Evolutionary conservation across 1,140 invertebrate species (phyloP).

Genomic region (Anagrus nilaparvatae): DNA sequence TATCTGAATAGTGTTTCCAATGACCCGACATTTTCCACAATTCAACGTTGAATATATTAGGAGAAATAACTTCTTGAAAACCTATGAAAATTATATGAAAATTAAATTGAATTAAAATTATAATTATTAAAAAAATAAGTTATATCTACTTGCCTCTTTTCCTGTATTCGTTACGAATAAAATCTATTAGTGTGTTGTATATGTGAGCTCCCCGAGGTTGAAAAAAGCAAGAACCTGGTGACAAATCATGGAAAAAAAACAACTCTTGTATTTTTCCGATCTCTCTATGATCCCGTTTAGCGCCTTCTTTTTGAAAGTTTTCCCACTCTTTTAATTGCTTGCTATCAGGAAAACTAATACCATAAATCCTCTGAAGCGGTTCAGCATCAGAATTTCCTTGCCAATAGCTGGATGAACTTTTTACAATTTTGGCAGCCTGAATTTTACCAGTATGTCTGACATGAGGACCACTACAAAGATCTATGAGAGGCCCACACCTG

Average conservation of each 20-base stretch:
- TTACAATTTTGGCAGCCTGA: conserved; percentile 87
- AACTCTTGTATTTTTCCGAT: conserved; percentile 94
- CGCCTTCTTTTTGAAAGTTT: conserved; percentile 94
- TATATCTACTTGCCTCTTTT: conserved; percentile 92
- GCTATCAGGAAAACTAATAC: conserved; percentile 93
- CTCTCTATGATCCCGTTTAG: conserved; percentile 94
- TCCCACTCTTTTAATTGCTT: conserved; percentile 99
- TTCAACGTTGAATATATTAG: conserved; percentile 96
- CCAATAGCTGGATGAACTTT: conserved; percentile 96
- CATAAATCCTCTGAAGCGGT: conserved; percentile 89
- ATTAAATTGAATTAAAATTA: too few relatives aligned
- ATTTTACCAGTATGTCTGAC: conserved; percentile 95
- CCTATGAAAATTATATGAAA: too few relatives aligned
- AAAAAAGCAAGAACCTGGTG: conserved; percentile 98
- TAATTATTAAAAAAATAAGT: too few relatives aligned
- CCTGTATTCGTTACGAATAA: conserved; percentile 83
- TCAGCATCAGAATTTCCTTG: conserved; percentile 94
- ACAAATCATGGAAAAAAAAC: conserved; percentile 97
- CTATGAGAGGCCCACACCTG: conserved; percentile 95
- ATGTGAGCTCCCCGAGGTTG: conserved; percentile 92
- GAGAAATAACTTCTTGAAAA: conserved; percentile 83
- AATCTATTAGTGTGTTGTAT: conserved; percentile 86
- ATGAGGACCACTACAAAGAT: conserved; percentile 95
- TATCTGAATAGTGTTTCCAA: conserved; percentile 96
- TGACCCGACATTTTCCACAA: conserved; percentile 98